These are phyloP conservation scores for Callopanchax toddi DNA, from an alignment of 2,113 vertebrate species.

Conservation along the genomic window DNA sequence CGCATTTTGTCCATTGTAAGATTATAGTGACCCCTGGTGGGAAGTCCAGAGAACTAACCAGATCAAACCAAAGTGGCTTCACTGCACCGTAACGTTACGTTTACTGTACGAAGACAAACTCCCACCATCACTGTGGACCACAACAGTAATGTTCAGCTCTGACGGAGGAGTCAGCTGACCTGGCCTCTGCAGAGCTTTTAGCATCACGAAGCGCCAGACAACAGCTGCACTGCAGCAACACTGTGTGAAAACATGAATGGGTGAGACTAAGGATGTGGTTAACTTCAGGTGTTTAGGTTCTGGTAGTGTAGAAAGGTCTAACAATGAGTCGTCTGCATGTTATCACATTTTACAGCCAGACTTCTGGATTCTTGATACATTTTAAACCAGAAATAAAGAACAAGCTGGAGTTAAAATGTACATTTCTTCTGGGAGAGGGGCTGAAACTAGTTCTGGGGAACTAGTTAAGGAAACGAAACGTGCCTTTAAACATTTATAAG, in stretches of 20 bases:
- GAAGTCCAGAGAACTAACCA: slow-evolving; percentile 37
- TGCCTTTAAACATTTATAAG: too few species aligned
- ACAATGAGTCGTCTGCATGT: slow-evolving; percentile 34
- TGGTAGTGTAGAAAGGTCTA: slow-evolving; percentile 14
- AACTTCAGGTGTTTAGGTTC: neutral
- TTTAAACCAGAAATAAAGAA: neutral
- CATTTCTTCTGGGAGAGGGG: too few species aligned
- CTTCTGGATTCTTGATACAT: neutral
- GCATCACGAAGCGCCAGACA: neutral
- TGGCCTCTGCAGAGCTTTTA: slow-evolving; percentile 15
- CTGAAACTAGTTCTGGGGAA: too few species aligned
- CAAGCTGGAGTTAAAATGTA: neutral
- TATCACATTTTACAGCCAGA: neutral
- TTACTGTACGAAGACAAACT: slow-evolving; percentile 53
- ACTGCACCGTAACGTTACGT: slow-evolving; percentile 46
- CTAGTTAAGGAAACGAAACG: too few species aligned
- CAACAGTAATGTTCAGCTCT: slow-evolving; percentile 7
- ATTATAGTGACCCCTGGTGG: slow-evolving; percentile 45
- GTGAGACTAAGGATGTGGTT: neutral
- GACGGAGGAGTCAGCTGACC: slow-evolving; percentile 1
- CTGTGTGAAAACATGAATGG: neutral
- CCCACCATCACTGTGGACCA: slow-evolving; percentile 41
- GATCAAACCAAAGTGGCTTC: slow-evolving; percentile 35
- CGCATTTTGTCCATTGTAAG: neutral
- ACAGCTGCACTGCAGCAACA: neutral